Percentiles rank a stretch among this genome's conserved stretches.
These are phyloP conservation scores for Galago senegalensis DNA, from an alignment of 2,797 vertebrate genomes.

Conservation along the genomic window DNA sequence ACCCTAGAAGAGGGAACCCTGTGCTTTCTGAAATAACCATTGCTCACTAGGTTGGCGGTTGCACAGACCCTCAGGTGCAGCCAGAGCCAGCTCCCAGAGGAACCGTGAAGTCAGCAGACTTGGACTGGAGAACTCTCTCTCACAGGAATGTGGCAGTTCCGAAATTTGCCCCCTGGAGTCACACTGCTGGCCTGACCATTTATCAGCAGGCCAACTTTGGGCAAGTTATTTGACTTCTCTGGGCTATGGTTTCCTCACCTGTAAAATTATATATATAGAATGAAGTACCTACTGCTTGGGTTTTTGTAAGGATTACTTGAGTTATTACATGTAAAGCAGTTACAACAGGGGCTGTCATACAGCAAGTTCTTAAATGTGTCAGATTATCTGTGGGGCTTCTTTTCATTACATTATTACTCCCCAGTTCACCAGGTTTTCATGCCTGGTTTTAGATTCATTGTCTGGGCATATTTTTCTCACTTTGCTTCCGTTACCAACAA, in stretches of 20 bases:
- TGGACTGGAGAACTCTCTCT: background rate
- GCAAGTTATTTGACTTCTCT: background rate
- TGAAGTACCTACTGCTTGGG: background rate
- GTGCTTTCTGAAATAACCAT: background rate
- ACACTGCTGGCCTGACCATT: background rate
- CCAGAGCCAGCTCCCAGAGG: background rate
- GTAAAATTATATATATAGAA: background rate
- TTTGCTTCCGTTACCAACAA: background rate
- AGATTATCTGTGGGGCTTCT: background rate
- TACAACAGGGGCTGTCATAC: background rate
- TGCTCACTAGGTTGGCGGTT: background rate
- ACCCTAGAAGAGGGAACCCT: background rate
- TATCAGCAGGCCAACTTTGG: background rate
- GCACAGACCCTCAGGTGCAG: background rate
- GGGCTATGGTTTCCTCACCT: background rate
- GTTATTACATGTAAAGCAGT: background rate
- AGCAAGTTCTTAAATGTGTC: background rate
- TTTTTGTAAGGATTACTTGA: background rate
- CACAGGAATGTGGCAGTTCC: background rate
- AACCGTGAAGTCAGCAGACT: background rate
- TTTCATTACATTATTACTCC: background rate
- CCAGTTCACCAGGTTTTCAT: conserved; percentile 10
- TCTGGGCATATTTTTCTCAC: background rate
- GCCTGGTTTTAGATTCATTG: background rate
- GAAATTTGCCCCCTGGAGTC: background rate